phyloP scores from a whole-genome alignment of 1,140 invertebrate genomes.

The Bombus waltoni region DNA sequence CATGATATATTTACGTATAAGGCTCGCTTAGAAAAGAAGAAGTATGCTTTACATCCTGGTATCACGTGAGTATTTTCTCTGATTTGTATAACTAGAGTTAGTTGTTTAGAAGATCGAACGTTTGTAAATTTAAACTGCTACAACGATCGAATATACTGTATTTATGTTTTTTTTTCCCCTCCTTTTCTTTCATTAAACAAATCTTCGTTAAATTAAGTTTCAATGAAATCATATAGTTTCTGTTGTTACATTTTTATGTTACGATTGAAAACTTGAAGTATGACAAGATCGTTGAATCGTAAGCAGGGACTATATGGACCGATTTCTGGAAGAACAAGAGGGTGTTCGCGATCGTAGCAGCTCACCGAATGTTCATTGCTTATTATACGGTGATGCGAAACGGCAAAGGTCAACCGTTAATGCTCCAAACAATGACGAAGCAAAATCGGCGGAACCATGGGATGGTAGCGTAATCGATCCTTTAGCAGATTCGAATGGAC shows the following conservation, averaged over 20 bases:
- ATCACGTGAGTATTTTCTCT: constrained; percentile 84
- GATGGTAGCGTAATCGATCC: constrained; percentile 66
- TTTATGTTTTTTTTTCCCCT: not conserved
- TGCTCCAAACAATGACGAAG: constrained; percentile 74
- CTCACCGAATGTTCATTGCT: constrained; percentile 85
- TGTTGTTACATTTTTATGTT: constrained; percentile 28
- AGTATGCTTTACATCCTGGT: constrained; percentile 90
- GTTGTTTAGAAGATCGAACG: not conserved
- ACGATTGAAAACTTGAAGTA: constrained; percentile 60
- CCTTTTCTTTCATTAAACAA: not conserved
- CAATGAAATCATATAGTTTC: not conserved
- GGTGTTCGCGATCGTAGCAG: constrained; percentile 82
- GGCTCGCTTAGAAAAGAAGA: constrained; percentile 89
- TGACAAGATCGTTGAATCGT: constrained; percentile 66
- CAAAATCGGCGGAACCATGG: constrained; percentile 76
- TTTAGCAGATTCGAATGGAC: constrained; percentile 61
- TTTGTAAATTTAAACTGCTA: not conserved
- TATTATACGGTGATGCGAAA: constrained; percentile 86
- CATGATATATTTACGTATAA: constrained; percentile 95
- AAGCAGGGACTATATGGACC: constrained; percentile 89
- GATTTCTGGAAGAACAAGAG: constrained; percentile 89
- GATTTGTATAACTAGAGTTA: not conserved
- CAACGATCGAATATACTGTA: too few species aligned
- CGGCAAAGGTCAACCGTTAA: constrained; percentile 79
- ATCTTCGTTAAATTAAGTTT: not conserved